Conservation (phyloP, 2,888 invertebrate species). For the Coelopa pilipes region DNA sequence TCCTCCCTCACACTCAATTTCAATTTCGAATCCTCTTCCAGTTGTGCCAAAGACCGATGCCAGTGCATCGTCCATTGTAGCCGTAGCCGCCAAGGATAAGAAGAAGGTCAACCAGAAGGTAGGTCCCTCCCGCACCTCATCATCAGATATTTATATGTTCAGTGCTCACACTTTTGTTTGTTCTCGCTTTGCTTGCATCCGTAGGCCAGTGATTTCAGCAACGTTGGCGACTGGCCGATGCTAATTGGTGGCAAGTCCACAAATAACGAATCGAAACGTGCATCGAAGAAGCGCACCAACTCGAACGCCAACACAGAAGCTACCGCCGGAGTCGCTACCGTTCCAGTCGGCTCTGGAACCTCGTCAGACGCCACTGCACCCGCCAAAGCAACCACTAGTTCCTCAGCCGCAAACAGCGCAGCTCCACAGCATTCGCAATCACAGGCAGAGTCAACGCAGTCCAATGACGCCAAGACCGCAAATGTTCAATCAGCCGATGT, state of each 20-base stretch:
- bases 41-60: constrained; percentile 53
- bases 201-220: constrained; percentile 87
- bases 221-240: constrained; percentile 93
- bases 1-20: neutral
- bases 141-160: neutral
- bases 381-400: constrained; percentile 30
- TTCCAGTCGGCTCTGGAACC: neutral
- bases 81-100: constrained; percentile 69
- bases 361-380: constrained; percentile 31
- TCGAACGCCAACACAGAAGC: constrained; percentile 25
- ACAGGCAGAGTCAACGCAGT: constrained; percentile 39
- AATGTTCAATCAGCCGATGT: constrained; percentile 35
- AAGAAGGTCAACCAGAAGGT: constrained; percentile 72
- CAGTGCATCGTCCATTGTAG: constrained; percentile 63
- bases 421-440: constrained; percentile 28
- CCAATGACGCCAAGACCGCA: constrained; percentile 46
- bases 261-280: constrained; percentile 65
- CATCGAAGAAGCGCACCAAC: constrained; percentile 55
- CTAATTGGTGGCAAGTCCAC: constrained; percentile 74
- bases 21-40: constrained; percentile 28
- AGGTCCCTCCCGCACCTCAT: constrained; percentile 43
- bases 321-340: constrained; percentile 25
- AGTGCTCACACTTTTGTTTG: constrained; percentile 6
- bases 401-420: constrained; percentile 29
- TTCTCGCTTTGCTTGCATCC: constrained; percentile 46